Evolutionary conservation across 2,113 vertebrate genomes (phyloP).

Genomic region (Sorex fumeus): DNA sequence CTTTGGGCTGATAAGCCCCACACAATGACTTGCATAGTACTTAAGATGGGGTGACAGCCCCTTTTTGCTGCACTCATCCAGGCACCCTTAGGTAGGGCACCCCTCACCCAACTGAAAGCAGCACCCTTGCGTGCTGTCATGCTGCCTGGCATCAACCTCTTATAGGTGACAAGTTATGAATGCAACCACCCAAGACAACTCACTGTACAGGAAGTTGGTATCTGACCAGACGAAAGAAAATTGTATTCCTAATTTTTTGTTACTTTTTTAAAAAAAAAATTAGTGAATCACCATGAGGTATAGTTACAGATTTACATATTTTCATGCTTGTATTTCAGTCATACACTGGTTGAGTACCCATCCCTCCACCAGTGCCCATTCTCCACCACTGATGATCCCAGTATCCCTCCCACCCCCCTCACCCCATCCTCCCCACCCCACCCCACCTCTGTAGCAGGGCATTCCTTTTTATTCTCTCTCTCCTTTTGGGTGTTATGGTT

Average conservation of each 20-base stretch:
- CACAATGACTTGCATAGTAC: background rate
- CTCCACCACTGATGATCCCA: too few relatives aligned
- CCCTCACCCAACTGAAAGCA: background rate
- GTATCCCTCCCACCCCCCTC: too few relatives aligned
- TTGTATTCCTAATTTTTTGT: conserved; percentile 31
- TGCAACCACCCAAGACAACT: background rate
- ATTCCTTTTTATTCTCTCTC: too few relatives aligned
- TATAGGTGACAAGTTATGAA: background rate
- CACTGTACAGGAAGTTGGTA: background rate
- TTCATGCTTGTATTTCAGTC: too few relatives aligned
- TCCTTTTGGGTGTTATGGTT: too few relatives aligned
- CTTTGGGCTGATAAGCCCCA: conserved; percentile 1
- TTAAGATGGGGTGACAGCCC: background rate
- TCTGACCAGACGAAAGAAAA: background rate
- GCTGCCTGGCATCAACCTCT: background rate
- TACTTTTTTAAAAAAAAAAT: too few relatives aligned
- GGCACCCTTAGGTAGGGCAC: background rate
- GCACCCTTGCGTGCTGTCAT: background rate
- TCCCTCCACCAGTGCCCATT: too few relatives aligned
- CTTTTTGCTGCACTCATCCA: background rate
- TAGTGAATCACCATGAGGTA: too few relatives aligned
- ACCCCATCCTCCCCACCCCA: too few relatives aligned
- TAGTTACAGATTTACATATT: too few relatives aligned
- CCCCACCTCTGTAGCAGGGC: too few relatives aligned
- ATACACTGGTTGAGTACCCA: too few relatives aligned